Evolutionary conservation across 37 sponge, comb jelly and placozoan species (phyloP).

Genomic region (Tethya wilhelma): DNA sequence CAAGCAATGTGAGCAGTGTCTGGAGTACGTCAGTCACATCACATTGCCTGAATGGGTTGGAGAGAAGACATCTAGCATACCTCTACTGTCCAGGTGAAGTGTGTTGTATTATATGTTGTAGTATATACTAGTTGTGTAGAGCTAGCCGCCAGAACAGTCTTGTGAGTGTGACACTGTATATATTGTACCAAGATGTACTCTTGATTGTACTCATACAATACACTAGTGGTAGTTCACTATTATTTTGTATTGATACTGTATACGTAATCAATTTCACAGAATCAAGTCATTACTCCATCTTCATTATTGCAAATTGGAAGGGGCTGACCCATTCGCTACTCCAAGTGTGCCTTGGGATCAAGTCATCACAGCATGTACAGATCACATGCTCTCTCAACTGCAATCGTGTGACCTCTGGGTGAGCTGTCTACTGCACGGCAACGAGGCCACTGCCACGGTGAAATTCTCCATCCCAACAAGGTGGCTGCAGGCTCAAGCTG

Average conservation of each 20-base stretch:
- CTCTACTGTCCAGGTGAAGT: conserved; percentile 35
- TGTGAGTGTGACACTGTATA: background rate
- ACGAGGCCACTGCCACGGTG: background rate
- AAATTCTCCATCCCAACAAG: conserved; percentile 16
- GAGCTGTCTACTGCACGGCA: background rate
- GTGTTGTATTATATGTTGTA: background rate
- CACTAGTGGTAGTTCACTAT: background rate
- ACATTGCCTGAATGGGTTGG: background rate
- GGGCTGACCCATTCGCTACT: background rate
- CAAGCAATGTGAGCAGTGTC: conserved; percentile 23
- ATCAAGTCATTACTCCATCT: conserved; percentile 29
- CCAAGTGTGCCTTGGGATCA: conserved; percentile 59
- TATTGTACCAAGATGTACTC: background rate
- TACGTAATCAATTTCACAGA: conserved; percentile 1
- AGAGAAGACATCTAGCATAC: background rate
- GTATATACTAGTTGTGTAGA: background rate
- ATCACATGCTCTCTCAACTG: conserved; percentile 32
- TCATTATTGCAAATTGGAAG: background rate
- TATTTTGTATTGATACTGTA: too few species aligned
- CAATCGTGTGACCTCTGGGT: conserved; percentile 34
- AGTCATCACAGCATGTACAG: conserved; percentile 44
- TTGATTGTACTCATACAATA: background rate
- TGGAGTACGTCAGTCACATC: conserved; percentile 23
- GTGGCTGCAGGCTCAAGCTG: conserved; percentile 55
- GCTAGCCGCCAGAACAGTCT: background rate